Percentiles rank a stretch among this genome's conserved stretches.
phyloP scores from a whole-genome alignment of 1,140 invertebrate genomes.

The Drosophila nannoptera region DNA sequence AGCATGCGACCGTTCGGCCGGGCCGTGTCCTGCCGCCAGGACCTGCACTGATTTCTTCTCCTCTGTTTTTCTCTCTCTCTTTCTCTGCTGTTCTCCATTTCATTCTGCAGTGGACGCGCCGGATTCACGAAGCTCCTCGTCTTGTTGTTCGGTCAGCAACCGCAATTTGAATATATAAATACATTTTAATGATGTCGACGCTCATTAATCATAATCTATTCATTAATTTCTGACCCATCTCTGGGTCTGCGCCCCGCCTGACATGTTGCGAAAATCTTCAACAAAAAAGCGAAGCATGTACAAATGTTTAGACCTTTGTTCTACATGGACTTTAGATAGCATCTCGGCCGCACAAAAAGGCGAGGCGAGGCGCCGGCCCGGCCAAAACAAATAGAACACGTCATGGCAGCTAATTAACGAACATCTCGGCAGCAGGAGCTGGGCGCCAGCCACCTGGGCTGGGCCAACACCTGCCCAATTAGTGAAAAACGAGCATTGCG shows the following conservation, averaged over 20 bases:
- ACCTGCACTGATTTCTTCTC: background rate
- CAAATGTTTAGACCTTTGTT: slow-evolving; percentile 63
- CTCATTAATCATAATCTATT: slow-evolving; percentile 78
- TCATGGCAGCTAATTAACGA: slow-evolving; percentile 73
- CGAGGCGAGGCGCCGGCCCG: slow-evolving; percentile 1
- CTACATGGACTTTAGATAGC: slow-evolving; percentile 58
- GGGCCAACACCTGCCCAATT: slow-evolving; percentile 65
- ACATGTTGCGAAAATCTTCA: slow-evolving; percentile 47
- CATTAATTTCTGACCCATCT: slow-evolving; percentile 70
- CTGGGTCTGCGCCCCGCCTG: slow-evolving; percentile 24
- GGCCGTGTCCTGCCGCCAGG: slow-evolving; percentile 37
- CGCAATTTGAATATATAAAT: slow-evolving; percentile 76
- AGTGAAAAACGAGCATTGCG: slow-evolving; percentile 49
- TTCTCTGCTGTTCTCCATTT: background rate
- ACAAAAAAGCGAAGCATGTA: slow-evolving; percentile 53
- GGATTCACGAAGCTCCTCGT: slow-evolving; percentile 45
- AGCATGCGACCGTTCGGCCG: slow-evolving; percentile 29
- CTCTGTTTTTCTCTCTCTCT: background rate
- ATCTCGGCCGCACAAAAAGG: slow-evolving; percentile 31
- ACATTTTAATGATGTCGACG: slow-evolving; percentile 77
- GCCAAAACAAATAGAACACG: slow-evolving; percentile 51
- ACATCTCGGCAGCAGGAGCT: slow-evolving; percentile 34
- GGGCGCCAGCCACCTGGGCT: background rate
- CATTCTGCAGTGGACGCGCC: background rate
- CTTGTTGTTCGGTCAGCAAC: slow-evolving; percentile 53